Base-by-base conservation (phyloP, 2,888 invertebrate genomes). In the Cartodere bifasciata region DNA sequence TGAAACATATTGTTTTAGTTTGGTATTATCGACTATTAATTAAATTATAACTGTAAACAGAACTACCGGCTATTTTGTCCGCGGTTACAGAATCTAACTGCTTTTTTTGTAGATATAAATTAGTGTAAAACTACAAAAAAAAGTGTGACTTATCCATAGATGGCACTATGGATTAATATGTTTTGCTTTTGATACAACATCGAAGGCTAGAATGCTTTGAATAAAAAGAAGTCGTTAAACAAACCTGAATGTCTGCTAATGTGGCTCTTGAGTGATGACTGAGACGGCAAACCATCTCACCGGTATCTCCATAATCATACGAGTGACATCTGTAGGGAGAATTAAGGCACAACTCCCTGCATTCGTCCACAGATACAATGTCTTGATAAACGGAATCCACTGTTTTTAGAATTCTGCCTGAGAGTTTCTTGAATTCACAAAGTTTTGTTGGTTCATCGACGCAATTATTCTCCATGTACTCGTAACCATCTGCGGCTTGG, bases 301-400 rank as follows among this genome's bases (percentile, higher is more conserved):
- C 88, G 42, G 87, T 88, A 55, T 90, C 91, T 29, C 88, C 88
- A 57, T 84, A 88, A 58, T 91, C 91, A 60, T 88, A 91, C 6
- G 90, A 88, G 60, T 90, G 90, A 59, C 91, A 91, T 54, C 82
- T 71, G 73, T 82, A 88, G 23, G 86, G 86, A 17, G 87, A 86
- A 59, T 83, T 85, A 34, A 90, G 67, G 58, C 90, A 90, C 40
- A 87, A 68, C 55, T 87, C 87, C 36, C 87, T 73, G 59, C 87
- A 87, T 64, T 86, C 87, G 52, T 88, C 87, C 36, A 84, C 67
- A 13, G 81, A 82, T 42, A 79, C 79, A 28, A 88, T 82, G 50
- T 88, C 86, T 64, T 87, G 85, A 55, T 86, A 87, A 13, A 91
- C 88, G 2, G 88, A 87, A 54, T 91, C 91, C 27, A 91, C 91